A percentile compares a stretch with the other conserved stretches of the same genome.
phyloP scores from a whole-genome alignment of 2,113 vertebrate species.

The Eupsittula cactorum region DNA sequence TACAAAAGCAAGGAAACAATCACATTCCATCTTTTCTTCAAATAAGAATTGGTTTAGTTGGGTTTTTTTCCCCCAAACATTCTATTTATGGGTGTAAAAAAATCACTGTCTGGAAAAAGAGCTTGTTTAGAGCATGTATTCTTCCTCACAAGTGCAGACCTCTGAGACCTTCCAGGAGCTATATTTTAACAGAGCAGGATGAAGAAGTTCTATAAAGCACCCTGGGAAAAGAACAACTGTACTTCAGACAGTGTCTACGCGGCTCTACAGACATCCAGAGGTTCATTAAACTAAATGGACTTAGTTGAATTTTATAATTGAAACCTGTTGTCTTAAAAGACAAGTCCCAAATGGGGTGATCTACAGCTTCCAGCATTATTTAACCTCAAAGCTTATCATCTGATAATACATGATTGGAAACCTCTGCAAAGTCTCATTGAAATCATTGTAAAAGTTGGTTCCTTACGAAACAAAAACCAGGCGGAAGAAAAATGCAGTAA shows the following conservation, averaged over 20 bases:
- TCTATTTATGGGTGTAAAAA: background rate
- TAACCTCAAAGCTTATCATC: slow-evolving; percentile 44
- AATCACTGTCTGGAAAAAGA: background rate
- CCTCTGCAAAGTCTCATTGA: background rate
- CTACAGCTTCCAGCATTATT: slow-evolving; percentile 69
- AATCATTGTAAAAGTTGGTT: background rate
- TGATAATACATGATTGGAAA: background rate
- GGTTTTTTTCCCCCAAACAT: fast-evolving
- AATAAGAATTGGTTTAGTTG: background rate
- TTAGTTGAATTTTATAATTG: slow-evolving; percentile 69
- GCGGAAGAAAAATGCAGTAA: background rate
- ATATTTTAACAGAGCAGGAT: background rate
- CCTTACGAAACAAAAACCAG: background rate
- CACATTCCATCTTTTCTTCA: background rate
- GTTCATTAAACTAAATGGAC: slow-evolving; percentile 46
- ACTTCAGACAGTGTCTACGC: background rate
- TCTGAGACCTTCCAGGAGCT: background rate
- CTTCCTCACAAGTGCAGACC: background rate
- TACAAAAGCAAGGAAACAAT: fast-evolving
- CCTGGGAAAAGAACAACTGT: background rate
- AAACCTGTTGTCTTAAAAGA: slow-evolving; percentile 61
- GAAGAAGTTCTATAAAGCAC: background rate
- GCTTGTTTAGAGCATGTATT: background rate
- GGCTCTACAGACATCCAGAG: background rate
- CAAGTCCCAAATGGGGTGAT: slow-evolving; percentile 58